Evolutionary conservation across 2,113 vertebrate species (phyloP), one percentile per base, ranked within the genome.

Genomic region (Crotalus tigris): DNA sequence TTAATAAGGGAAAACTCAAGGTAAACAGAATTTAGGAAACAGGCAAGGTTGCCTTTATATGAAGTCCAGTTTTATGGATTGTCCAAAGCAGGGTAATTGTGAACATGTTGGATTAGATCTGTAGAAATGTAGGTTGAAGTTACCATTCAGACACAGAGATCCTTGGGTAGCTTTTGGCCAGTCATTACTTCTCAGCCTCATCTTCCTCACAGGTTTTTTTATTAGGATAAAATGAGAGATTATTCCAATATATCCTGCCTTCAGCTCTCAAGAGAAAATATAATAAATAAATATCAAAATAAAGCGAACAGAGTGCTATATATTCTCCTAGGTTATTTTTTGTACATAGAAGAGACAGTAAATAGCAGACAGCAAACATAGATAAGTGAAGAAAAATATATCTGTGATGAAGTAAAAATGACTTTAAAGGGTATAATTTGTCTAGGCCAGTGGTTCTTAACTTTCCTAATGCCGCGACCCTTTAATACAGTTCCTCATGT

Each of bases 1-100:
- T 99, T 97, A 99, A 99, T 97, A 99, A 98, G 97, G 99, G 98
- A 94, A 99, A 99, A 97, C 98, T 99, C 92, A 99, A 99, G 97
- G 99, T 99, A 97, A 97, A 97, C 95, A 90, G 89, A 39, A 51
- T 91, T 92, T 95, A 2, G 1, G 19, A 26, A 2, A 86, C 29
- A 49, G 6, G 8, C 53, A 54, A 88, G 13, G 17, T 44, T 81
- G 75, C 17, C 33, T 44, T 44, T 81, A 55, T 88, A 33, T n/a
- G 0, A 89, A 92, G 87, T 54, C 51, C 17, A 46, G 2, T 33
- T 91, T 26, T 85, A 81, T 81, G 33, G 33, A 81, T 81, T 7
- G 17, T 81, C 17, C 75, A 81, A 21, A 21, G 17, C 19, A 81
- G 33, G 75, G 17, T 33, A 44, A 21, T 81, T 44, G 17, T 81